These are phyloP conservation scores for Epinotia ramella DNA, from an alignment of 2,888 invertebrate genomes.

Conservation along the genomic window DNA sequence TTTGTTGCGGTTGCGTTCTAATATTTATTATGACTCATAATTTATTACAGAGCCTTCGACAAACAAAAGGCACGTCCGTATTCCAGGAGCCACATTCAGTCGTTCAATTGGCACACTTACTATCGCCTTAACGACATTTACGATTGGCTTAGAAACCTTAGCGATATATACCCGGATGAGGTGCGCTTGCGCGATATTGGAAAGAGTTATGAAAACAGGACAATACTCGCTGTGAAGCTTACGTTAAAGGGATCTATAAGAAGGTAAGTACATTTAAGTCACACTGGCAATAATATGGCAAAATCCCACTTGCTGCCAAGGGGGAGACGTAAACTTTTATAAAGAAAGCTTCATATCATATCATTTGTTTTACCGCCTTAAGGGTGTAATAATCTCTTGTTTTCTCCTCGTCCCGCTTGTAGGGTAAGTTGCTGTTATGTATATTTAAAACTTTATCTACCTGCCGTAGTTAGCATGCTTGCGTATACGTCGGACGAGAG, in stretches of 20 bases:
- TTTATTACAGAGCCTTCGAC: constrained; percentile 64
- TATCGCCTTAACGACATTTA: constrained; percentile 86
- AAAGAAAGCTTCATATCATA: too few relatives aligned
- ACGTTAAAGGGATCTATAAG: constrained; percentile 14
- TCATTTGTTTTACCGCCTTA: too few relatives aligned
- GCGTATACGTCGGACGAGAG: too few relatives aligned
- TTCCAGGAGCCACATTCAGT: constrained; percentile 62
- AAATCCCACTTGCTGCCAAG: too few relatives aligned
- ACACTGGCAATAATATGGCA: too few relatives aligned
- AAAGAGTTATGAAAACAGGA: constrained; percentile 52
- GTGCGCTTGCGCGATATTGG: constrained; percentile 73
- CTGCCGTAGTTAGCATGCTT: too few relatives aligned
- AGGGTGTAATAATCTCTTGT: background rate
- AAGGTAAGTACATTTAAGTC: background rate
- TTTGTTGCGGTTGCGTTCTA: too few relatives aligned
- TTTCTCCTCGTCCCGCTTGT: background rate
- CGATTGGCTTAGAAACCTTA: constrained; percentile 82
- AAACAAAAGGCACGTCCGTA: constrained; percentile 67
- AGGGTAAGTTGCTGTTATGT: too few relatives aligned
- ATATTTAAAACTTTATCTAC: too few relatives aligned
- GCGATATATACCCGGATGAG: constrained; percentile 67
- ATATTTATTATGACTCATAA: background rate
- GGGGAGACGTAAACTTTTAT: too few relatives aligned
- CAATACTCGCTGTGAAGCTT: constrained; percentile 22
- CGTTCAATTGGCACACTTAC: constrained; percentile 84